phyloP scores from a whole-genome alignment of 2,797 vertebrate genomes.

The Lepilemur ruficaudatus region DNA sequence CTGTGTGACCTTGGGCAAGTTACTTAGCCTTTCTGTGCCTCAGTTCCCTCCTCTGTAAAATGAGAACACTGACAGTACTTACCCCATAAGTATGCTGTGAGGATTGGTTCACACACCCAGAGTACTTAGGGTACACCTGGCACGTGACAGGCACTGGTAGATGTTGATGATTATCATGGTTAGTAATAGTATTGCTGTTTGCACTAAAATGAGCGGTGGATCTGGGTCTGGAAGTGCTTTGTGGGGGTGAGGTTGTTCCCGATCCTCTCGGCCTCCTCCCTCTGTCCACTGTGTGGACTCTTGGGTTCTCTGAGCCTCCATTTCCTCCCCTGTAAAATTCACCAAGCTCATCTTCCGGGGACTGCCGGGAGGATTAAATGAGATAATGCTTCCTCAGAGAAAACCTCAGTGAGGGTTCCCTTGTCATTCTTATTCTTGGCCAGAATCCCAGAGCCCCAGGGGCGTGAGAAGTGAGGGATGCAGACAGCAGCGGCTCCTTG shows the following conservation, averaged over 20 bases:
- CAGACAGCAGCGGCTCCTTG: not conserved
- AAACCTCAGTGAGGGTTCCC: not conserved
- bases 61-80: not conserved
- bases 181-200: not conserved
- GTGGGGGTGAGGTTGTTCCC: not conserved
- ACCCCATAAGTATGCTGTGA: not conserved
- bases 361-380: not conserved
- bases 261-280: not conserved
- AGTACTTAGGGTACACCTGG: not conserved
- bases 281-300: not conserved
- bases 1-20: not conserved
- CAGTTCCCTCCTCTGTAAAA: not conserved
- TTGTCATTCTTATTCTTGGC: not conserved
- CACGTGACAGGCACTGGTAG: fast-evolving
- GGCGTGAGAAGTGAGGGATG: not conserved
- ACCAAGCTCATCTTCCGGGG: not conserved
- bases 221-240: not conserved
- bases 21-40: not conserved
- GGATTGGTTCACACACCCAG: not conserved
- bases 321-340: not conserved
- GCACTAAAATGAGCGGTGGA: fast-evolving
- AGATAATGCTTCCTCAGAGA: not conserved
- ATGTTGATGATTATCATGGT: too few species aligned
- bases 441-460: not conserved
- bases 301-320: not conserved